Conservation (phyloP, 2,113 vertebrate genomes). For the Felis catus region F.catus_Fca126_mat1.0 CM031416.1:112569001-112569500, state of each 20-base stretch:
- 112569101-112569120: not conserved
- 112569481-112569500: not conserved
- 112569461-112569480: not conserved
- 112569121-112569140: not conserved
- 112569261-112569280: not conserved
- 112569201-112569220: not conserved
- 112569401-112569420: not conserved
- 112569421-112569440: conserved; percentile 15
- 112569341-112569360: not conserved
- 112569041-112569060: not conserved
- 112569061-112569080: not conserved
- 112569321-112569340: not conserved
- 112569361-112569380: conserved; percentile 32
- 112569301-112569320: not conserved
- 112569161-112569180: not conserved
- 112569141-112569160: not conserved
- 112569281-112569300: not conserved
- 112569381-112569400: not conserved
- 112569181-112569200: not conserved
- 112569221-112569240: not conserved
- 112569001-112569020: not conserved
- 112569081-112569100: not conserved
- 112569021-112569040: not conserved
- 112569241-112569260: not conserved
- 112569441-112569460: not conserved